Base-by-base conservation (phyloP, 2,888 invertebrate species). In the Drosophila quinaria region DNA sequence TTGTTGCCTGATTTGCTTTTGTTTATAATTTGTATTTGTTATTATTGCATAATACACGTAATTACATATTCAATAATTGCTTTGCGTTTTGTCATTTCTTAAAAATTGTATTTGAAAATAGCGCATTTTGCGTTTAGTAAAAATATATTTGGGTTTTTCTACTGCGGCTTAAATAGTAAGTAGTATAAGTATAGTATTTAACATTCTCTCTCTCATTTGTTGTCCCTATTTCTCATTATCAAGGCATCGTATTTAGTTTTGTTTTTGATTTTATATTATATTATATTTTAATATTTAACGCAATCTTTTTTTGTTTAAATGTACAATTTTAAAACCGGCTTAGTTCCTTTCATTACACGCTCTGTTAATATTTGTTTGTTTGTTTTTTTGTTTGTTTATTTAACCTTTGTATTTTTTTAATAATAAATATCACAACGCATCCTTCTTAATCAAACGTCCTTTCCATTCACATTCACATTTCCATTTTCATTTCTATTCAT, bases 391-490 rank as follows among this genome's bases (percentile, higher is more conserved):
- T 22, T 22, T 25, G 25, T 22, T 22, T 22, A 54, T 67, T 61
- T 62, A 59, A 9, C 78, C 68, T 69, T 79, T 78, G 56, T 69
- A 62, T 74, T 82, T 68, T 87, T 84, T 91, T 91, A 83, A 90
- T 90, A 91, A 91, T 91, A 92, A 92, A 92, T 92, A 92, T 92
- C 92, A 92, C 92, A 92, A 92, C 92, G 91, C 92, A 90, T 90
- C 91, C 90, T 87, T 85, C 81, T 81, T 80, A 81, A 85, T 74
- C 74, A 70, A 70, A 68, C 75, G 64, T 67, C 58, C 72, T 56
- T 69, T 54, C 42, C 56, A n/a, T 35, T 33, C 33, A 39, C 37
- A 47, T 58, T 37, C 15, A n/a, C 31, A n/a, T 42, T 17, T 44
- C 44, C 29, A 47, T 29, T 22, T 19, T 5, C 25, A 15, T 35